A percentile compares a stretch with the other conserved stretches of the same genome.
phyloP scores from a whole-genome alignment of 1,140 invertebrate species.

The Platorchestia sp. region DNA sequence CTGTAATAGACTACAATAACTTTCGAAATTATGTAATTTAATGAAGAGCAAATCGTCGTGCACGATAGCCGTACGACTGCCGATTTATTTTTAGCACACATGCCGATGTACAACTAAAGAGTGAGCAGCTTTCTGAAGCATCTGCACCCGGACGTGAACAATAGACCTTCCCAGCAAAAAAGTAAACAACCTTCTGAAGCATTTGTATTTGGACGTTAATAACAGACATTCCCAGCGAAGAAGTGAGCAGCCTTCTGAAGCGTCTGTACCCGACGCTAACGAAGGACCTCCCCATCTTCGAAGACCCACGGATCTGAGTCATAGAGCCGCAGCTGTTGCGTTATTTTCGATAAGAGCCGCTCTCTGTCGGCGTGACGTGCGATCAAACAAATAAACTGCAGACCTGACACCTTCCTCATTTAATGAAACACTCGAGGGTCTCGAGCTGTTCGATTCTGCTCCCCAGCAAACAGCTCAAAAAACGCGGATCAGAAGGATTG shows the following conservation, averaged over 20 bases:
- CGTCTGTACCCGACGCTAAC: background rate
- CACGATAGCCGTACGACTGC: too few species aligned
- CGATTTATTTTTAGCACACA: too few species aligned
- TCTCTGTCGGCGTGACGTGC: background rate
- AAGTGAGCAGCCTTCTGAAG: background rate
- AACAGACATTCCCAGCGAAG: too few species aligned
- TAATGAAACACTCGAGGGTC: conserved; percentile 50
- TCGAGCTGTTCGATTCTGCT: conserved; percentile 43
- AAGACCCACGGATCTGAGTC: background rate
- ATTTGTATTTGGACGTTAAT: background rate
- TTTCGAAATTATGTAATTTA: too few species aligned
- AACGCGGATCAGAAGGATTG: conserved; percentile 34
- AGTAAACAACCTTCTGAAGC: background rate
- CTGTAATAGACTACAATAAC: too few species aligned
- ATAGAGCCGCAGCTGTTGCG: background rate
- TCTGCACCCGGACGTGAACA: background rate
- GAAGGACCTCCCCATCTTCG: background rate
- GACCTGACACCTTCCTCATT: conserved; percentile 44
- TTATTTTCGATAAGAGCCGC: background rate
- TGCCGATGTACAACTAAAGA: background rate
- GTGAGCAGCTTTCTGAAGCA: background rate
- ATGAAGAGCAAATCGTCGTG: too few species aligned
- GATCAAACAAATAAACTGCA: conserved; percentile 49
- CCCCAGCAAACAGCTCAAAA: conserved; percentile 39
- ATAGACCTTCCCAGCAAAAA: background rate